These are phyloP conservation scores for Vanessa tameamea DNA, from an alignment of 1,140 invertebrate species.

Conservation along the genomic window DNA sequence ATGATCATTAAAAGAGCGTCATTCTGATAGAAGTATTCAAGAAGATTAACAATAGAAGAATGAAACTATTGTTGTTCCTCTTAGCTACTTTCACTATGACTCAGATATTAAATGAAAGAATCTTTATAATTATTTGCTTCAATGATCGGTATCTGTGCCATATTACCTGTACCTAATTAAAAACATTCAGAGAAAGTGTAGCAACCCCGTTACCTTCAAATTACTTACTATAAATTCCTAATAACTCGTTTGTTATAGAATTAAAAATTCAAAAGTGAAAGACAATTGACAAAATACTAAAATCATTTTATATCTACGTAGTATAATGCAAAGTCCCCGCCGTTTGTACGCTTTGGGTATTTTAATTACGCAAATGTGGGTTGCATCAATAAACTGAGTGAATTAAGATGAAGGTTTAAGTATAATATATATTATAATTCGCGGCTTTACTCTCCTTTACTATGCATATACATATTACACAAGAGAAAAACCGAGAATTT, in stretches of 20 bases:
- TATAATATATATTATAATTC: no score
- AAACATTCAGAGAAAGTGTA: constrained; percentile 10
- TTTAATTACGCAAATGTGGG: no score
- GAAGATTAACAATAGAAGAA: not conserved
- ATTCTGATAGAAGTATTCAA: no score
- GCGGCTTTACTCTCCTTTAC: no score
- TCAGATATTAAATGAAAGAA: constrained; percentile 3
- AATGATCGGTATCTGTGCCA: constrained; percentile 12
- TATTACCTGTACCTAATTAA: constrained; percentile 6
- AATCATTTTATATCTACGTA: not conserved
- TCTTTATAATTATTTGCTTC: constrained; percentile 7
- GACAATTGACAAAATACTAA: not conserved
- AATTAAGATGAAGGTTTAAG: no score
- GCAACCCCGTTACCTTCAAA: not conserved
- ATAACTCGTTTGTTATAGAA: not conserved
- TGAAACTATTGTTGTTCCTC: not conserved
- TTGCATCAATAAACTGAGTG: no score
- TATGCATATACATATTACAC: no score
- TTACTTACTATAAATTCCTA: not conserved
- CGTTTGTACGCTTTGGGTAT: no score
- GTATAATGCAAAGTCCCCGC: no score
- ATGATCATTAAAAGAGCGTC: no score
- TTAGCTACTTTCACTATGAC: constrained; percentile 6
- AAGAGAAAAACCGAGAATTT: no score
- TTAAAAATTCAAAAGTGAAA: not conserved